Evolutionary conservation across 2,888 invertebrate species (phyloP).

Genomic region (Microplitis deprimator): DNA sequence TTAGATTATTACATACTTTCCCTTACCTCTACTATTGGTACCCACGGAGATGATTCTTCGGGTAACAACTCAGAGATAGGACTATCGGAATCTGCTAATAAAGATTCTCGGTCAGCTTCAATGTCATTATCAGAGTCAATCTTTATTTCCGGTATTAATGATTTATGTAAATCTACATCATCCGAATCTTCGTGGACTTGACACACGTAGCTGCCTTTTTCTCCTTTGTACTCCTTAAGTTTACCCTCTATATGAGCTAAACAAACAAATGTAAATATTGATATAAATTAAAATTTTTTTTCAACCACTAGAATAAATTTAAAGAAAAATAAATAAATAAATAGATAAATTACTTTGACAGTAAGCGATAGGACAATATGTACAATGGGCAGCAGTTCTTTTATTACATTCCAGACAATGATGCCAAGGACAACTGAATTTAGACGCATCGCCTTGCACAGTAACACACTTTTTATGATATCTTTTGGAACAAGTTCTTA

Average conservation of each 20-base stretch:
- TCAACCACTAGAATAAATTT: not conserved
- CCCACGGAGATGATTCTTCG: constrained; percentile 62
- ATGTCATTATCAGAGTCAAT: constrained; percentile 59
- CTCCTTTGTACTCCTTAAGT: constrained; percentile 56
- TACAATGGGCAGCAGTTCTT: constrained; percentile 62
- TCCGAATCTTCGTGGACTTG: constrained; percentile 57
- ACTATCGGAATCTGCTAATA: constrained; percentile 60
- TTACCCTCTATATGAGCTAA: constrained; percentile 63
- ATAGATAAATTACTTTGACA: constrained; percentile 60
- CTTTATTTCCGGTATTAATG: constrained; percentile 51
- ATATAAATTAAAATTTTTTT: constrained; percentile 7
- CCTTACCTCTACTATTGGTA: constrained; percentile 68
- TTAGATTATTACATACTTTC: constrained; percentile 31
- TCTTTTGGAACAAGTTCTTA: constrained; percentile 61
- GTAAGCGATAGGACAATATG: constrained; percentile 65
- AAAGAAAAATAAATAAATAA: not conserved
- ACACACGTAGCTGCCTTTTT: constrained; percentile 58
- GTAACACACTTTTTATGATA: constrained; percentile 62
- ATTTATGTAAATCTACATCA: constrained; percentile 31
- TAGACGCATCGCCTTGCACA: constrained; percentile 55
- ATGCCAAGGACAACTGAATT: constrained; percentile 67
- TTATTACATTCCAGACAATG: constrained; percentile 62
- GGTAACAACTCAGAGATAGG: constrained; percentile 55
- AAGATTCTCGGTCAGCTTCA: constrained; percentile 60
- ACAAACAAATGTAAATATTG: not conserved